A percentile compares a stretch with the other conserved stretches of the same genome.
phyloP scores from a whole-genome alignment of 1,140 invertebrate species.

The Neodiprion fabricii region DNA sequence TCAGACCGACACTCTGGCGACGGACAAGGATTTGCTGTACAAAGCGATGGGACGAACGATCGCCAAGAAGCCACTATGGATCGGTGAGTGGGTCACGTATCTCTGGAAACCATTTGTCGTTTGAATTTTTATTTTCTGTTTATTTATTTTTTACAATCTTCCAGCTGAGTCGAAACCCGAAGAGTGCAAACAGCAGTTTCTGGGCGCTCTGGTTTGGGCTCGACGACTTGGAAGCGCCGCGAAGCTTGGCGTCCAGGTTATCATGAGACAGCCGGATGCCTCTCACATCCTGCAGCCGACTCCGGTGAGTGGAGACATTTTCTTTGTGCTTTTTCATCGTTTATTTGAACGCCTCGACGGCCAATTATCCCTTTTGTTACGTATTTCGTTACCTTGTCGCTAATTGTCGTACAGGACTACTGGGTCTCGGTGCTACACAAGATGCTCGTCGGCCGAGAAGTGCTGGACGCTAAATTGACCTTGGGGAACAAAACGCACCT shows the following conservation, averaged over 20 bases:
- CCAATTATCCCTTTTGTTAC: background rate
- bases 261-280: conserved; percentile 55
- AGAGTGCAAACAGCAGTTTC: conserved; percentile 44
- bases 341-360: too few relatives aligned
- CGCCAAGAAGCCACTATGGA: conserved; percentile 54
- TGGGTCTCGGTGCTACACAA: conserved; percentile 63
- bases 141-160: conserved; percentile 24
- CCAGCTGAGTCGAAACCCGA: conserved; percentile 54
- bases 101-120: conserved; percentile 2
- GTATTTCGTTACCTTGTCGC: background rate
- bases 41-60: conserved; percentile 37
- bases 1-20: conserved; percentile 39
- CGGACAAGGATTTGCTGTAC: conserved; percentile 44
- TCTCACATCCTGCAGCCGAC: conserved; percentile 47
- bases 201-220: conserved; percentile 56
- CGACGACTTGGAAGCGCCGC: conserved; percentile 57
- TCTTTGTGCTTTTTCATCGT: too few relatives aligned
- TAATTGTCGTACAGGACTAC: conserved; percentile 50
- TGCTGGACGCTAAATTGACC: conserved; percentile 50
- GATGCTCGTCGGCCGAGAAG: conserved; percentile 55
- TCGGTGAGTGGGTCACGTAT: conserved; percentile 40
- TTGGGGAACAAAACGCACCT: conserved; percentile 44
- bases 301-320: conserved; percentile 48
- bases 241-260: conserved; percentile 53
- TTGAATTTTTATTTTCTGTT: background rate